Evolutionary conservation across 1,140 invertebrate genomes (phyloP).

Genomic region (Physella acuta): DNA sequence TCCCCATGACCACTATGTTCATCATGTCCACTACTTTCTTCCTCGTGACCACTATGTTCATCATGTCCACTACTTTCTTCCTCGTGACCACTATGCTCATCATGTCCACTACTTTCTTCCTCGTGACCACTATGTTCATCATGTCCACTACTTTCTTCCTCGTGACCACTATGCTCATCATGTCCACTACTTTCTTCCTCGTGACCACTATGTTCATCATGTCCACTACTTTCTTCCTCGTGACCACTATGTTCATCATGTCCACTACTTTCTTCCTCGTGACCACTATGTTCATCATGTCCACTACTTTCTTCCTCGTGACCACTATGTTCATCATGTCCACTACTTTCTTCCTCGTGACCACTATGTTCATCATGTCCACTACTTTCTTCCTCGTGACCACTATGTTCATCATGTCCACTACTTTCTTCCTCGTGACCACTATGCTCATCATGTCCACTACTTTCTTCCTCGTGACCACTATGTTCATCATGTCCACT

Average conservation of each 20-base stretch:
- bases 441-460: not conserved
- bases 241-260: not conserved
- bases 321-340: not conserved
- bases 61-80: not conserved
- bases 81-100: not conserved
- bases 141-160: not conserved
- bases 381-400: not conserved
- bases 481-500: not conserved
- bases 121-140: not conserved
- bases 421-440: not conserved
- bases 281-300: not conserved
- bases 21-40: not conserved
- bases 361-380: not conserved
- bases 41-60: not conserved
- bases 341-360: not conserved
- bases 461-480: not conserved
- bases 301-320: not conserved
- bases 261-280: not conserved
- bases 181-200: not conserved
- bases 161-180: not conserved
- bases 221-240: not conserved
- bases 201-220: not conserved
- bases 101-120: not conserved
- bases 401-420: not conserved
- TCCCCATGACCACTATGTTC: not conserved